Evolutionary conservation across 2,113 vertebrate genomes (phyloP), one percentile per base, ranked within the genome.

Genomic region (Sylvietta virens): DNA sequence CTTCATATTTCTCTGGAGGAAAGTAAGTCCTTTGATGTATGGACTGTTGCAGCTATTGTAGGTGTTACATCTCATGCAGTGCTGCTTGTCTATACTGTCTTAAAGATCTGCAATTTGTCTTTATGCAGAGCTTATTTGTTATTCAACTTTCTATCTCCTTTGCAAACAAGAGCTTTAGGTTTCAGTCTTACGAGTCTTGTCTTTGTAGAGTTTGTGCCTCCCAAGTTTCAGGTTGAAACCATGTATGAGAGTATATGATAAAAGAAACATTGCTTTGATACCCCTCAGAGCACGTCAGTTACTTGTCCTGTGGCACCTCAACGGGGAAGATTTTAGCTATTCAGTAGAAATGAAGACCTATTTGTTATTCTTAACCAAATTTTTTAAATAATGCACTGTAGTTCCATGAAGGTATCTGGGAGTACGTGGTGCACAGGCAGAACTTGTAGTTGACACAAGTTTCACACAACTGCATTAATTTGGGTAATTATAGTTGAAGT

Each of bases 341-440:
- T 56, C 9, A 22, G 15, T 45, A 69, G 69, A 57, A 69, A 61
- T 35, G 0, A 74, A 81, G 15, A 62, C 5, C 3, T 19, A 14
- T 30, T 77, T 37, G 4, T 57, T 78, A 33, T 33, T 51, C n/a
- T 73, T 65, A 35, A 35, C 4, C 4, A 42, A 1, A 7, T 4
- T 22, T 77, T 48, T 64, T 61, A 37, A 9, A 3, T 51, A 16
- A 16, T 27, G 10, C 0, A 0, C 18, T 70, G 13, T 45, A 44
- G 24, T 48, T 90, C 27, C 28, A 23, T 69, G 24, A 73, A 47
- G n/a, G 61, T 21, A 5, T 17, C 5, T 51, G 22, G 8, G 35
- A 71, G 6, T 27, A 4, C 31, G 28, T 66, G 11, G 9, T 74
- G 31, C 24, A 54, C 10, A 50, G 40, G 33, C 18, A 84, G 65